Percentiles rank a stretch among this genome's conserved stretches.
Conservation (phyloP, 2,888 invertebrate genomes). For the Drosophila imparisetae region DNA sequence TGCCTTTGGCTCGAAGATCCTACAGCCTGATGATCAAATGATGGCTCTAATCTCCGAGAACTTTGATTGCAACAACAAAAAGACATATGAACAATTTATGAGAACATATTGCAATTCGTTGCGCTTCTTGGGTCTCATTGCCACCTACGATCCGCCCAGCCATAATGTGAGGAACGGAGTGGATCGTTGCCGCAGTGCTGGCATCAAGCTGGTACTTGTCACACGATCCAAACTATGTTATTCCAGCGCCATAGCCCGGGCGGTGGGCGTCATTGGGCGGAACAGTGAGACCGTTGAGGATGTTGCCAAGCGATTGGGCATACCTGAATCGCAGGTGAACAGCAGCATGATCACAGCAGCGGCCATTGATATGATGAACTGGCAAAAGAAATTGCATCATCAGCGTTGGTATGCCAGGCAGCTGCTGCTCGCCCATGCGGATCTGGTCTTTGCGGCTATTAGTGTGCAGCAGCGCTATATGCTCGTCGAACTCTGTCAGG, state of each 20-base stretch:
- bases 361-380: conserved; percentile 50
- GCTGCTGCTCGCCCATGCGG: conserved; percentile 32
- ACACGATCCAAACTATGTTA: conserved; percentile 1
- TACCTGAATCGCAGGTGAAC: background rate
- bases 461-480: conserved; percentile 40
- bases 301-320: conserved; percentile 19
- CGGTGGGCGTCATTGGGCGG: conserved; percentile 45
- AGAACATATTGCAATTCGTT: conserved; percentile 16
- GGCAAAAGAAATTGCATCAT: conserved; percentile 29
- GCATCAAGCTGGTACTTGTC: conserved; percentile 59
- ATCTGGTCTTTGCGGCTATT: conserved; percentile 51
- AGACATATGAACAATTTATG: conserved; percentile 24
- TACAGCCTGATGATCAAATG: conserved; percentile 27
- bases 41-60: background rate
- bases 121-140: conserved; percentile 56
- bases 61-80: background rate
- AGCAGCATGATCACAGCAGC: conserved; percentile 21
- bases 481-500: conserved; percentile 56
- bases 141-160: conserved; percentile 39
- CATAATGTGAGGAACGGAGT: conserved; percentile 31
- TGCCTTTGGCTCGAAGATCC: conserved; percentile 47
- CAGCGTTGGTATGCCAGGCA: conserved; percentile 46
- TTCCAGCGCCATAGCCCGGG: conserved; percentile 45
- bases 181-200: conserved; percentile 48
- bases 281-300: conserved; percentile 18